A percentile compares a stretch with the other conserved stretches of the same genome.
These are phyloP conservation scores for Cactoblastis cactorum DNA, from an alignment of 2,888 invertebrate species.

Conservation along the genomic window DNA sequence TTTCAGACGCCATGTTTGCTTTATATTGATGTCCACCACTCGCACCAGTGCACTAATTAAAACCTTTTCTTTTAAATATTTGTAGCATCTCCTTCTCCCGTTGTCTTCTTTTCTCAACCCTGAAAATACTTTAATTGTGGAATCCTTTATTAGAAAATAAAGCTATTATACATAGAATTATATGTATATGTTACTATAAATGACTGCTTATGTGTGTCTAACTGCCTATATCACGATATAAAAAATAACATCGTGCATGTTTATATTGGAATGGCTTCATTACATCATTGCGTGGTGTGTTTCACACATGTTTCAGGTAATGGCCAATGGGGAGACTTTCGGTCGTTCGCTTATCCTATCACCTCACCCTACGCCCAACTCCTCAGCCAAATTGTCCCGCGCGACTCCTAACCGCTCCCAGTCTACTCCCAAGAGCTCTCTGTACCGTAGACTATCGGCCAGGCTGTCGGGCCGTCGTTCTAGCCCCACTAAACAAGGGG, in stretches of 20 bases:
- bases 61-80: neutral
- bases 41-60: conserved; percentile 16
- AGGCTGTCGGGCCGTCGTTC: conserved; percentile 64
- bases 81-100: neutral
- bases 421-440: conserved; percentile 68
- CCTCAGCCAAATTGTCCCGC: conserved; percentile 52
- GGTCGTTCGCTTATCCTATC: conserved; percentile 81
- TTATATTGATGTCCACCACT: conserved; percentile 6
- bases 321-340: conserved; percentile 84
- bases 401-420: conserved; percentile 63
- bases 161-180: conserved; percentile 2
- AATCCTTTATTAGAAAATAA: neutral
- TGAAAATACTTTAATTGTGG: neutral
- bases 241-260: conserved; percentile 68
- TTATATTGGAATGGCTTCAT: conserved; percentile 78
- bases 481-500: conserved; percentile 40
- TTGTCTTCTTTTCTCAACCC: neutral
- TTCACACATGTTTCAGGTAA: conserved; percentile 84
- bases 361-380: conserved; percentile 63
- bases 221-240: conserved; percentile 53
- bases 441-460: conserved; percentile 71
- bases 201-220: conserved; percentile 46
- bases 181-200: neutral
- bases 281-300: conserved; percentile 80
- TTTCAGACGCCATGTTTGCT: conserved; percentile 14